Percentiles rank a stretch among this genome's conserved stretches.
Conservation (phyloP, 2,888 invertebrate species). For the Lydus trimaculatus region DNA sequence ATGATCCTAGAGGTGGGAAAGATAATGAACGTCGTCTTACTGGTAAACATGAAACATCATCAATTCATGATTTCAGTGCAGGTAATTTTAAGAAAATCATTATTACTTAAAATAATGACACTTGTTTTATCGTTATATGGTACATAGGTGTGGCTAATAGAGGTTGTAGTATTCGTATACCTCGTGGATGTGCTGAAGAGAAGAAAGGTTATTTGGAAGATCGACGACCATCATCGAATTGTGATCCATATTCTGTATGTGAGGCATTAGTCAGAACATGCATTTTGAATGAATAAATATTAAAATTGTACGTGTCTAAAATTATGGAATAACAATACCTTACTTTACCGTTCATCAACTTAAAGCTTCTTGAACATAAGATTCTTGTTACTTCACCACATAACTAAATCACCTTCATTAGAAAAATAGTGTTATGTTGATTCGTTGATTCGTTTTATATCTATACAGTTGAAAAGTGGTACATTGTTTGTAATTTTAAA, state of each 20-base stretch:
- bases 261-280: slow-evolving; percentile 88
- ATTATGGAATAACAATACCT: too few relatives aligned
- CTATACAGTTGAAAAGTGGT: too few relatives aligned
- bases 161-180: slow-evolving; percentile 93
- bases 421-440: too few relatives aligned
- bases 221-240: slow-evolving; percentile 90
- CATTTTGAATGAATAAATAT: slow-evolving; percentile 78
- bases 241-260: slow-evolving; percentile 88
- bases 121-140: slow-evolving; percentile 56
- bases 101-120: slow-evolving; percentile 51
- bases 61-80: slow-evolving; percentile 95
- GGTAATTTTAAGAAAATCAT: slow-evolving; percentile 62
- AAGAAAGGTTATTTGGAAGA: slow-evolving; percentile 97
- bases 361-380: too few relatives aligned
- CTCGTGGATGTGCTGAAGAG: slow-evolving; percentile 87
- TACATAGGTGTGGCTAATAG: slow-evolving; percentile 91
- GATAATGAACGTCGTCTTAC: slow-evolving; percentile 97
- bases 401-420: too few relatives aligned
- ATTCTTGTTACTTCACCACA: too few relatives aligned
- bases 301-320: too few relatives aligned
- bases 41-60: slow-evolving; percentile 95
- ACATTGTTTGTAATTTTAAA: too few relatives aligned
- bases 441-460: too few relatives aligned
- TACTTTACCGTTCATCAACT: too few relatives aligned
- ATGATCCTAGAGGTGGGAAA: slow-evolving; percentile 94